Percentiles rank a stretch among this genome's conserved stretches.
These are phyloP conservation scores for Ellobium chinense DNA, from an alignment of 2,888 invertebrate species.

Conservation along the genomic window DNA sequence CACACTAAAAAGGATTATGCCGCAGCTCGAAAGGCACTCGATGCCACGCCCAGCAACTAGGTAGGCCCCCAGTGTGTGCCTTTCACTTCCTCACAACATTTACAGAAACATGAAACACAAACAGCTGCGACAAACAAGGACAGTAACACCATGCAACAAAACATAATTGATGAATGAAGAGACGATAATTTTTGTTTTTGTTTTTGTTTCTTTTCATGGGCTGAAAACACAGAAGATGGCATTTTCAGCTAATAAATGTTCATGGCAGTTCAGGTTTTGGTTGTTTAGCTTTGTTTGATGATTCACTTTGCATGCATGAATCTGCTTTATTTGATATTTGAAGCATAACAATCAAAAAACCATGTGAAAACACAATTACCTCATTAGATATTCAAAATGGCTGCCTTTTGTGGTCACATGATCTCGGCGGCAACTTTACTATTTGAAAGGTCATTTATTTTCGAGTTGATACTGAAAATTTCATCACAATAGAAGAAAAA, in stretches of 20 bases:
- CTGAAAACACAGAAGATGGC: no score
- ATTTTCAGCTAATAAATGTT: no score
- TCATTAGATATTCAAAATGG: conserved; percentile 11
- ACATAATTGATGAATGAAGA: no score
- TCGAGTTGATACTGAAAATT: neutral
- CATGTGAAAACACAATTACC: no score
- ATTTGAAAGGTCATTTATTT: neutral
- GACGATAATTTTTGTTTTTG: no score
- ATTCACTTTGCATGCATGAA: neutral
- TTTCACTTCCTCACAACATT: no score
- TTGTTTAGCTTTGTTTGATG: neutral
- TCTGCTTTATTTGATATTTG: no score
- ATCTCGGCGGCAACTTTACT: neutral
- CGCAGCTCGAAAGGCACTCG: neutral
- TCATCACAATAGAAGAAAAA: neutral
- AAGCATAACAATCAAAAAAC: no score
- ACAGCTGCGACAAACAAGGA: neutral
- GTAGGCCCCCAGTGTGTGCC: neutral
- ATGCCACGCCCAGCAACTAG: neutral
- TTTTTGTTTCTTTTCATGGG: no score
- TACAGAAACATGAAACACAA: no score
- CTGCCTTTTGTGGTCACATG: neutral
- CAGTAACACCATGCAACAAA: neutral
- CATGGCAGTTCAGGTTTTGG: neutral
- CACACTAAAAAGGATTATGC: conserved; percentile 42